Evolutionary conservation across 1,140 invertebrate species (phyloP).

Genomic region (Whitmania pigra): DNA sequence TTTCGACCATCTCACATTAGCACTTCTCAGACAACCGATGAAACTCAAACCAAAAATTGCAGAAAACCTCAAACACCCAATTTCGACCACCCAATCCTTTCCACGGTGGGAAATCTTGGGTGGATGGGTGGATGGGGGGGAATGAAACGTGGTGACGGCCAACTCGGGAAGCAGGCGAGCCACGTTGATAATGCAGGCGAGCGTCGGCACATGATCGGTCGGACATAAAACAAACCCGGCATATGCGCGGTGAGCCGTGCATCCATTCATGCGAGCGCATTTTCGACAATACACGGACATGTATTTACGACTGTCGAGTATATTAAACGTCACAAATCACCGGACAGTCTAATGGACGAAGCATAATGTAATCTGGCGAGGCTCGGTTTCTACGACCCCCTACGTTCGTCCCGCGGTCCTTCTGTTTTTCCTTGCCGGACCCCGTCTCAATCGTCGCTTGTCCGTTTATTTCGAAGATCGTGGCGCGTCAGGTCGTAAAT

Average conservation of each 20-base stretch:
- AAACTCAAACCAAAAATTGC: too few relatives aligned
- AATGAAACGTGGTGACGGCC: neutral
- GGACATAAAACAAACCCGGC: neutral
- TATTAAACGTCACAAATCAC: conserved; percentile 15
- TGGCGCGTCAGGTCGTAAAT: too few relatives aligned
- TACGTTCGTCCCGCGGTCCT: neutral
- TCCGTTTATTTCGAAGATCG: too few relatives aligned
- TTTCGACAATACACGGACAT: neutral
- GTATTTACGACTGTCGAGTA: conserved; percentile 12
- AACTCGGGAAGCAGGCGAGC: neutral
- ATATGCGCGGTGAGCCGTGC: neutral
- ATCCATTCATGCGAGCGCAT: conserved; percentile 1
- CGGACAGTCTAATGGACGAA: conserved; percentile 4
- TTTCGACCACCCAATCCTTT: neutral
- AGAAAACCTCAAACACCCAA: too few relatives aligned
- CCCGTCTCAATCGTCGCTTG: too few relatives aligned
- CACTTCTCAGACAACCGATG: too few relatives aligned
- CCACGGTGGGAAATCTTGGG: neutral
- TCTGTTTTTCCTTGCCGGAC: neutral
- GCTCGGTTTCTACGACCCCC: neutral
- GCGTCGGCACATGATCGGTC: neutral
- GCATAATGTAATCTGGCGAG: conserved; percentile 3
- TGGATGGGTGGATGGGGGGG: too few relatives aligned
- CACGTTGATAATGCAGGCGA: conserved; percentile 1
- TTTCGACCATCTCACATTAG: too few relatives aligned